Evolutionary conservation across 2,888 invertebrate genomes (phyloP).

Genomic region (Conistra vaccinii): DNA sequence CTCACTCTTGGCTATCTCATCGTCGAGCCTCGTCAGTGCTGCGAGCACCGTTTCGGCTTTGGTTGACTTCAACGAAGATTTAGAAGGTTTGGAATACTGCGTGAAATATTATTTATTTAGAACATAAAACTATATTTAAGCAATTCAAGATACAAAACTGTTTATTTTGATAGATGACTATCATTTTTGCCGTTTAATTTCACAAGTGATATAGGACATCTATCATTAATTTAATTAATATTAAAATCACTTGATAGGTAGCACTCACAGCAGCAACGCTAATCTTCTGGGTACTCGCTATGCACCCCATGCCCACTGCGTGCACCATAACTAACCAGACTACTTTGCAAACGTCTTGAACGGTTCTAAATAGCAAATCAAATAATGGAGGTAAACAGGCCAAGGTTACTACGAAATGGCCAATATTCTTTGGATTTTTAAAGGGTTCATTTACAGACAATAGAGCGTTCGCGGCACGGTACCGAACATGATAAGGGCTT

Average conservation of each 20-base stretch:
- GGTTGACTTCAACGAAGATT: constrained; percentile 66
- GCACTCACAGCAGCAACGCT: constrained; percentile 73
- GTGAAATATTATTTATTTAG: constrained; percentile 1
- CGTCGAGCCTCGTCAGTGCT: constrained; percentile 81
- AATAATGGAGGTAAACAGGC: constrained; percentile 70
- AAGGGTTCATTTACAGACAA: constrained; percentile 72
- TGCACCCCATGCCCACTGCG: constrained; percentile 82
- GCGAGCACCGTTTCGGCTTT: constrained; percentile 83
- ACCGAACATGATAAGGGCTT: constrained; percentile 65
- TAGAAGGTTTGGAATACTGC: constrained; percentile 51
- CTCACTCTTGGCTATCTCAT: constrained; percentile 82
- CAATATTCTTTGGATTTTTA: constrained; percentile 61
- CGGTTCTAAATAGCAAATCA: constrained; percentile 49
- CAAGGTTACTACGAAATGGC: constrained; percentile 76
- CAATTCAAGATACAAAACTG: not conserved
- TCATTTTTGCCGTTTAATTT: not conserved
- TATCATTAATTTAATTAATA: not conserved
- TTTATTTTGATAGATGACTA: too few relatives aligned
- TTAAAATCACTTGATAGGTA: not conserved
- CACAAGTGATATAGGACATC: not conserved
- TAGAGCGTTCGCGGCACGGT: constrained; percentile 74
- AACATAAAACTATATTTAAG: not conserved
- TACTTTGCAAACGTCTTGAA: constrained; percentile 40
- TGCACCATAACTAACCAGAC: constrained; percentile 69
- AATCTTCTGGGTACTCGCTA: constrained; percentile 78